A percentile compares a stretch with the other conserved stretches of the same genome.
Conservation (phyloP, 2,797 vertebrate genomes). For the Lindbergichthys nudifrons region DNA sequence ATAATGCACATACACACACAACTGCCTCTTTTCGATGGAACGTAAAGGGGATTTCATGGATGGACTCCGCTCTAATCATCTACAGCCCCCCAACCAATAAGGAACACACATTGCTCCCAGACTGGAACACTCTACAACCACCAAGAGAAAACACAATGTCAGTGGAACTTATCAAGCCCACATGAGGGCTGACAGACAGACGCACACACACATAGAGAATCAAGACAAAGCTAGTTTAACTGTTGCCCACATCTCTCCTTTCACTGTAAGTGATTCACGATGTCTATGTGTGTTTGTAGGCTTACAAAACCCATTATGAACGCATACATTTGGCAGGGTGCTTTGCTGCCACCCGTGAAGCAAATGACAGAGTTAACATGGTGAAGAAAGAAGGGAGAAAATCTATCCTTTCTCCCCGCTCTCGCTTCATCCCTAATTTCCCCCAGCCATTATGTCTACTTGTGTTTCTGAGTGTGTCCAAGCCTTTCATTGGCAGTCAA, state of each 20-base stretch:
- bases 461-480: slow-evolving; percentile 70
- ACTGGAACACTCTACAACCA: slow-evolving; percentile 80
- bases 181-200: slow-evolving; percentile 72
- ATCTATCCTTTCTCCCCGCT: slow-evolving; percentile 62
- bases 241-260: slow-evolving; percentile 77
- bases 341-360: slow-evolving; percentile 72
- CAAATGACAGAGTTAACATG: slow-evolving; percentile 69
- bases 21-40: slow-evolving; percentile 66
- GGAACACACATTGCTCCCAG: slow-evolving; percentile 75
- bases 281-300: slow-evolving; percentile 71
- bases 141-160: slow-evolving; percentile 83
- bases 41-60: slow-evolving; percentile 82
- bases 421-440: slow-evolving; percentile 59
- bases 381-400: slow-evolving; percentile 56
- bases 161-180: slow-evolving; percentile 82
- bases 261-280: slow-evolving; percentile 83
- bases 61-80: slow-evolving; percentile 82
- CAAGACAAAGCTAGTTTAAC: slow-evolving; percentile 70
- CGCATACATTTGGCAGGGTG: slow-evolving; percentile 57
- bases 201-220: slow-evolving; percentile 43
- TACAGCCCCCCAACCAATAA: slow-evolving; percentile 77
- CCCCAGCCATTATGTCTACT: slow-evolving; percentile 67
- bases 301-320: slow-evolving; percentile 66
- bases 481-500: slow-evolving; percentile 68
- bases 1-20: slow-evolving; percentile 58